Evolutionary conservation across 2,113 vertebrate species (phyloP).

Genomic region (Pedionomus torquatus): DNA sequence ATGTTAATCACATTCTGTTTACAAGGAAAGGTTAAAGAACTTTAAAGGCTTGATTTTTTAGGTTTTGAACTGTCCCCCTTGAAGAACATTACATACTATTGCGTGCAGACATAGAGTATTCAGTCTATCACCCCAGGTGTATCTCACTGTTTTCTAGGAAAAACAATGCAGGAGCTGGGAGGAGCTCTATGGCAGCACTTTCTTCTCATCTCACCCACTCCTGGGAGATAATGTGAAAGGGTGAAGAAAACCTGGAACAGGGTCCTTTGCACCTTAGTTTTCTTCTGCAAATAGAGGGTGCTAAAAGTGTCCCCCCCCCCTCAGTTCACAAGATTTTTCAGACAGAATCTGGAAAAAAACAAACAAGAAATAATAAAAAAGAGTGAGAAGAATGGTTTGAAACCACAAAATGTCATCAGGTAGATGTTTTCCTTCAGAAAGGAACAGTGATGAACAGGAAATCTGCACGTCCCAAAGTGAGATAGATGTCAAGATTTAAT

Average conservation of each 20-base stretch:
- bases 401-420: background rate
- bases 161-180: background rate
- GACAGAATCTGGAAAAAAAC: background rate
- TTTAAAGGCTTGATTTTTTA: background rate
- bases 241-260: background rate
- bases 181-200: background rate
- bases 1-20: background rate
- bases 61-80: background rate
- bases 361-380: background rate
- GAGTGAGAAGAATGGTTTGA: background rate
- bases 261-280: background rate
- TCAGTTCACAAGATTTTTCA: background rate
- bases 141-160: background rate
- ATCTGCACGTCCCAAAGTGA: background rate
- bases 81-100: background rate
- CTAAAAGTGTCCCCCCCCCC: fast-evolving
- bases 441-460: background rate
- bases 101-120: background rate
- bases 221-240: background rate
- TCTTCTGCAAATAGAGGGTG: background rate
- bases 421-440: background rate
- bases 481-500: too few species aligned
- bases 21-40: background rate
- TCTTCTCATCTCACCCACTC: background rate
- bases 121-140: background rate